Percentiles rank a stretch among this genome's conserved stretches.
Evolutionary conservation across 2,888 invertebrate genomes (phyloP).

Genomic region (Globia sparganii): DNA sequence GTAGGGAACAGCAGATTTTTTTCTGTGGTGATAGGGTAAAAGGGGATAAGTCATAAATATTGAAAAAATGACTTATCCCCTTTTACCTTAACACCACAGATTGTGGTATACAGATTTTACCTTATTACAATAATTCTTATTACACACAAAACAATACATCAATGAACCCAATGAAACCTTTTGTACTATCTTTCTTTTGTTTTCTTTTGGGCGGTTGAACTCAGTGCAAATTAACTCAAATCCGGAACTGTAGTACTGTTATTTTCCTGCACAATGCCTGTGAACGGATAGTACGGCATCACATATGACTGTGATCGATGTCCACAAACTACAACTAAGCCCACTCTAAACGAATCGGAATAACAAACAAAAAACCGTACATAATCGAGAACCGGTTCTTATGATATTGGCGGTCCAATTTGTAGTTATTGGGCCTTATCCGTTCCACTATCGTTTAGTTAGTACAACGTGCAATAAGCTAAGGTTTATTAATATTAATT

Average conservation of each 20-base stretch:
- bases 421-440: slow-evolving; percentile 45
- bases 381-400: slow-evolving; percentile 49
- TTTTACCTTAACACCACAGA: too few relatives aligned
- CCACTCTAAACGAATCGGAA: slow-evolving; percentile 33
- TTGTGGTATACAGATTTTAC: too few relatives aligned
- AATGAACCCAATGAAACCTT: not conserved
- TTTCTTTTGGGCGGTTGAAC: slow-evolving; percentile 1
- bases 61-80: too few relatives aligned
- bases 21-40: too few relatives aligned
- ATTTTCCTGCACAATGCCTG: slow-evolving; percentile 4
- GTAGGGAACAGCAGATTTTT: too few relatives aligned
- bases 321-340: slow-evolving; percentile 42
- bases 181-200: not conserved
- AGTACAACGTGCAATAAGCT: slow-evolving; percentile 8
- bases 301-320: slow-evolving; percentile 31
- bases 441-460: slow-evolving; percentile 32
- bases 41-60: too few relatives aligned
- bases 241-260: slow-evolving; percentile 31
- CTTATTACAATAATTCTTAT: not conserved
- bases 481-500: slow-evolving; percentile 35
- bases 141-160: not conserved
- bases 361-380: slow-evolving; percentile 40
- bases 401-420: slow-evolving; percentile 37
- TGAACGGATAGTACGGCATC: slow-evolving; percentile 1
- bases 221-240: slow-evolving; percentile 18